Conservation (phyloP, 2,113 vertebrate species). For the Ctenomys sociabilis region DNA sequence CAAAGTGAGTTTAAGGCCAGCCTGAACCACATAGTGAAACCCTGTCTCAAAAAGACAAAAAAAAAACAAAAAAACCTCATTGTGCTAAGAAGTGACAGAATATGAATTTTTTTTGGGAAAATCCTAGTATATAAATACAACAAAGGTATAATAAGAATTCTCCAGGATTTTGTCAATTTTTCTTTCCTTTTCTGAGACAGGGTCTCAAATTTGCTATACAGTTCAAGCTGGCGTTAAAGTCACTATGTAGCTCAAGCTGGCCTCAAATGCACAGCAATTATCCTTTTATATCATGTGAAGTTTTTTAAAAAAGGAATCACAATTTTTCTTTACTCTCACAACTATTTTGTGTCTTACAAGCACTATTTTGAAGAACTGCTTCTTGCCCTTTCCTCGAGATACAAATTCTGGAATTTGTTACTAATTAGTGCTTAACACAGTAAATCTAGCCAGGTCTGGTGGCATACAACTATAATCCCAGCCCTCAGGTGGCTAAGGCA, state of each 20-base stretch:
- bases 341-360: not conserved
- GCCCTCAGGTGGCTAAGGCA: not conserved
- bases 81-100: constrained; percentile 19
- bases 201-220: not conserved
- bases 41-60: no score
- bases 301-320: not conserved
- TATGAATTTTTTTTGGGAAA: constrained; percentile 50
- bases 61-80: no score
- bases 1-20: no score
- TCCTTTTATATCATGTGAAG: not conserved
- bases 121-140: constrained; percentile 4
- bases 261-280: not conserved
- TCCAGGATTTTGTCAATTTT: constrained; percentile 12
- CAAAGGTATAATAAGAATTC: constrained; percentile 6
- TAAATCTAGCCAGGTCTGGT: not conserved
- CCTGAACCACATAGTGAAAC: no score
- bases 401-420: not conserved
- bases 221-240: not conserved
- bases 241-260: not conserved
- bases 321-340: not conserved
- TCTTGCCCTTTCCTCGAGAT: not conserved
- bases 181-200: not conserved
- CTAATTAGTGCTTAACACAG: constrained; percentile 41
- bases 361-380: not conserved
- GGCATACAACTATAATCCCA: not conserved